Conservation (phyloP, 2,888 invertebrate species). For the Adela reaumurella region DNA sequence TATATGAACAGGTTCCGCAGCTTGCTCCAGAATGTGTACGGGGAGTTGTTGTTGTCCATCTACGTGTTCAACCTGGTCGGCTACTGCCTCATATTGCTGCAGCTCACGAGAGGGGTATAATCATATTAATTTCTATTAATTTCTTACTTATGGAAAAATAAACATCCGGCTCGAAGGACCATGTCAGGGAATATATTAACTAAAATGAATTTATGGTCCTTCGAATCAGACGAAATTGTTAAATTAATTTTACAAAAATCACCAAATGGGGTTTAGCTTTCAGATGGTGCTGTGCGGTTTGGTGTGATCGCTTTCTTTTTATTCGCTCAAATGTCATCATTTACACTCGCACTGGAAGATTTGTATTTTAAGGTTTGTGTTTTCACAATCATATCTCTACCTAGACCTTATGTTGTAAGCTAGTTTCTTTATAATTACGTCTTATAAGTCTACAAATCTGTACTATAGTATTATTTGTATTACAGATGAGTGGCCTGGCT, state of each 20-base stretch:
- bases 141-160: no score
- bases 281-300: background rate
- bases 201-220: no score
- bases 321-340: background rate
- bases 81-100: background rate
- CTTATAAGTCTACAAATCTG: no score
- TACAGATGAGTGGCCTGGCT: background rate
- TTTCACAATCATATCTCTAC: background rate
- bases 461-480: no score
- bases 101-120: background rate
- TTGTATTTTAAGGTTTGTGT: background rate
- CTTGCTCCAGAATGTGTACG: background rate
- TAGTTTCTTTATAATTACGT: no score
- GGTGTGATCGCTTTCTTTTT: background rate
- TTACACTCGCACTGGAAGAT: background rate
- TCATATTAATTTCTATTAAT: no score
- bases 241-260: no score
- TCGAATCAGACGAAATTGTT: no score
- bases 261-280: background rate
- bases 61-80: background rate
- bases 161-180: no score
- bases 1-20: background rate
- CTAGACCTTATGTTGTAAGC: no score
- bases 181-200: no score
- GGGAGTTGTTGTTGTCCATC: background rate